Base-by-base conservation (phyloP, 2,797 vertebrate species). In the Tokudaia muenninki region DNA sequence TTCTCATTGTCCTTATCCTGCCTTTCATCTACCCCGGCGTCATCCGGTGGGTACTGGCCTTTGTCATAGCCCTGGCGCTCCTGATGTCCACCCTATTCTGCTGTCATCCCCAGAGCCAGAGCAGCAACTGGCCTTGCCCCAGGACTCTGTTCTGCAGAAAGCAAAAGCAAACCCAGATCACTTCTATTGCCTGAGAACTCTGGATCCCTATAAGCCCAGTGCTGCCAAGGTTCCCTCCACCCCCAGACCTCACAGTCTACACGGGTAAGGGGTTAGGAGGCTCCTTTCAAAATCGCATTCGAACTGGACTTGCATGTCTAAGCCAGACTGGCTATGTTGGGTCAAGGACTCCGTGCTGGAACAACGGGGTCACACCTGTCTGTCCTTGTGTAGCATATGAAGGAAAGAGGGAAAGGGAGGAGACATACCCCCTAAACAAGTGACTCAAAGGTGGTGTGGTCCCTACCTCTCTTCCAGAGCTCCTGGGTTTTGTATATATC, bases 21-120 rank as follows among this genome's bases (percentile, higher is more conserved):
- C 98, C 98, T 0, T 98, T 99, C 22, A 22, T 98, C 83, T 97
- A 98, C 97, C 98, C 97, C 0, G 98, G 98, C 0, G 6, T 96
- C 81, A 82, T 98, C 41, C 98, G 98, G 83, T 99, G 98, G 98
- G 94, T 98, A 1, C 96, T 99, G 4, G 95, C 97, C 61, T 70
- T 96, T 26, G 8, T 98, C 75, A 95, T 98, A 13, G 3, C n/a
- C 12, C 67, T 99, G 95, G 98, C 98, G 1, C 47, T 98, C 94
- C n/a, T 98, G 26, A 63, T 99, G 95, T 97, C 98, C 0, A 1
- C 93, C 41, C 34, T 97, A 55, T 98, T 99, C 95, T 99, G 98
- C 90, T 98, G 98, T 70, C 93, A 96, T 74, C 97, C 98, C 4
- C 65, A 95, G 80, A 92, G 97, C 37, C 90, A 6, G 44, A 92